Conservation (phyloP, 1,140 invertebrate genomes). For the Bombus waltoni region DNA sequence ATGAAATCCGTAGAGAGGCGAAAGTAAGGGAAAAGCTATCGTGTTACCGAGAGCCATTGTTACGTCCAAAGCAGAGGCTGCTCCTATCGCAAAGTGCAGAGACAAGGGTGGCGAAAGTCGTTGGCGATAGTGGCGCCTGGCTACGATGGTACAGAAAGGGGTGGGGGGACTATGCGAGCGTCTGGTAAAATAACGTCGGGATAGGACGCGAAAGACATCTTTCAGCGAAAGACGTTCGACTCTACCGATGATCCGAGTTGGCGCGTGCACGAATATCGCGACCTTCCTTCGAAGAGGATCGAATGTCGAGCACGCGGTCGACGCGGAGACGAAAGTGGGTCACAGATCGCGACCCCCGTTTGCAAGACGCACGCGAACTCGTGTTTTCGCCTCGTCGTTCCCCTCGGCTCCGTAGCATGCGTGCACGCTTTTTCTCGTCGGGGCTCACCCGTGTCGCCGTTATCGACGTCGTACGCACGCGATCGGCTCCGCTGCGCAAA, state of each 20-base stretch:
- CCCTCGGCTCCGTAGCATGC: neutral
- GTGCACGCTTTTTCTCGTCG: constrained; percentile 25
- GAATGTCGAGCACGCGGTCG: constrained; percentile 7
- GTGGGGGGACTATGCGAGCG: neutral
- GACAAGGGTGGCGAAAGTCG: neutral
- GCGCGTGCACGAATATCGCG: neutral
- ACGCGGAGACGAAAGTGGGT: constrained; percentile 24
- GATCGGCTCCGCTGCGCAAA: constrained; percentile 21
- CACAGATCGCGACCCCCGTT: constrained; percentile 6
- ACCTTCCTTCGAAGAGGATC: constrained; percentile 22
- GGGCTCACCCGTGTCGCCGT: constrained; percentile 1
- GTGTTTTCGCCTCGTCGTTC: constrained; percentile 14
- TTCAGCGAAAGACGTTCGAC: too few relatives aligned
- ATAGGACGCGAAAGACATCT: neutral
- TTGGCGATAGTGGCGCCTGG: neutral
- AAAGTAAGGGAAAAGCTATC: neutral
- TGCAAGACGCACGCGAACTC: constrained; percentile 30
- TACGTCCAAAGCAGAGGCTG: neutral
- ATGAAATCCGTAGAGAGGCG: neutral
- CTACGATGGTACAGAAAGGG: neutral
- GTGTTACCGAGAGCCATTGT: neutral
- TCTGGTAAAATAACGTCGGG: neutral
- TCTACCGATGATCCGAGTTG: neutral
- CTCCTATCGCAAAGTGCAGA: neutral
- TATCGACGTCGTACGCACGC: constrained; percentile 43